Base-by-base conservation (phyloP, 92 coral and sea anemone species). In the Porites rus region DNA sequence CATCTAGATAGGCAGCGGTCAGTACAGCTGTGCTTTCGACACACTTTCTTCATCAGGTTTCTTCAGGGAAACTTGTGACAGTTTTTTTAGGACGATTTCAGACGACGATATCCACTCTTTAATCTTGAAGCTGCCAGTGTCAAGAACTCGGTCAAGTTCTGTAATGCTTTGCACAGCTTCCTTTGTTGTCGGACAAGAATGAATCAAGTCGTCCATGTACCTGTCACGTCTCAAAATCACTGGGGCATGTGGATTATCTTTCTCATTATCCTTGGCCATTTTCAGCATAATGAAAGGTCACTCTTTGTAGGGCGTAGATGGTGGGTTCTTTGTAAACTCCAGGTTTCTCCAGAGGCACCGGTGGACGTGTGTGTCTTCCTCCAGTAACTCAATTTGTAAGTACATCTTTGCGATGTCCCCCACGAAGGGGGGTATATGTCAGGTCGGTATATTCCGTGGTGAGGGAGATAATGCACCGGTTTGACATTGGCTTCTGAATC, bases 391-490 rank as follows among this genome's bases (percentile, higher is more conserved):
- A 14, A 89, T 89, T 65, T 89, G 92, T 18, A 84, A 72, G 51
- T 77, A 85, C 92, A 89, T 84, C 80, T 89, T 89, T 8, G 89
- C 77, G 65, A 89, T 83, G 65, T 84, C 92, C 54, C 89, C 82
- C 9, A 62, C 72, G 67, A 28, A 28, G 31, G 31, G n/a, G n/a
- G n/a, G n/a, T n/a, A n/a, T n/a, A n/a, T 88, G 13, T 77, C 68
- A 21, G 90, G 86, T 11, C 75, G 51, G 51, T 64, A 79, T 3
- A 67, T 14, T 7, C 76, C 89, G 22, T 76, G 84, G 62, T 84
- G 84, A 3, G 89, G 92, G 69, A 89, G 84, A 21, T 74, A 84
- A 71, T 88, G 77, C 46, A 88, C 92, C 12, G 92, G 92, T 28
- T 82, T 82, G 31, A 53, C 84, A 50, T 84, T 78, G 12, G 70